Evolutionary conservation across 1,140 invertebrate species (phyloP).

Genomic region (Alviniconcha marisindica): DNA sequence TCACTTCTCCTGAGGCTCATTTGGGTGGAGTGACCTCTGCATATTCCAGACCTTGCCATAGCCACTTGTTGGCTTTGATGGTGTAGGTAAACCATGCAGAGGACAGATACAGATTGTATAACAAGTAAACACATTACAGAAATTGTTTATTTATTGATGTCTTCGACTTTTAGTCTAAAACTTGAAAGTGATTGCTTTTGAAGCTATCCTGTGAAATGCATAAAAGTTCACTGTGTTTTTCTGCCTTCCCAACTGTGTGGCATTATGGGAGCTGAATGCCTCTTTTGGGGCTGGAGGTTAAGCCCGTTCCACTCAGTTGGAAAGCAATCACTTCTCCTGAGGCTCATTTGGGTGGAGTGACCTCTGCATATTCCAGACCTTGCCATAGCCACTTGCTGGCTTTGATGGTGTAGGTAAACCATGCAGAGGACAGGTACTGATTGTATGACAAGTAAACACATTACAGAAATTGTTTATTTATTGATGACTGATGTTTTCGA

Average conservation of each 20-base stretch:
- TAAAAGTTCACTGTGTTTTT: too few species aligned
- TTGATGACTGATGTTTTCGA: too few species aligned
- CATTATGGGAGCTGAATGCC: not conserved
- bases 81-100: constrained; percentile 22
- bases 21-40: constrained; percentile 15
- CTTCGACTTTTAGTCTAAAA: too few species aligned
- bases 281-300: not conserved
- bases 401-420: constrained; percentile 17
- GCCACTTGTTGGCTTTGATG: not conserved
- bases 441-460: too few species aligned
- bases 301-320: not conserved
- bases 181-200: too few species aligned
- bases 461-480: too few species aligned
- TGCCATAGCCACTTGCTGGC: not conserved
- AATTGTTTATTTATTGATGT: too few species aligned
- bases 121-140: too few species aligned
- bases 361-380: constrained; percentile 20
- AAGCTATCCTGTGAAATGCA: too few species aligned
- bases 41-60: constrained; percentile 24
- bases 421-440: not conserved
- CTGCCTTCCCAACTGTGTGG: too few species aligned
- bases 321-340: not conserved
- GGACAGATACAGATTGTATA: not conserved
- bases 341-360: not conserved
- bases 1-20: not conserved